phyloP scores from a whole-genome alignment of 2,113 vertebrate genomes.

The Pipra filicauda region DNA sequence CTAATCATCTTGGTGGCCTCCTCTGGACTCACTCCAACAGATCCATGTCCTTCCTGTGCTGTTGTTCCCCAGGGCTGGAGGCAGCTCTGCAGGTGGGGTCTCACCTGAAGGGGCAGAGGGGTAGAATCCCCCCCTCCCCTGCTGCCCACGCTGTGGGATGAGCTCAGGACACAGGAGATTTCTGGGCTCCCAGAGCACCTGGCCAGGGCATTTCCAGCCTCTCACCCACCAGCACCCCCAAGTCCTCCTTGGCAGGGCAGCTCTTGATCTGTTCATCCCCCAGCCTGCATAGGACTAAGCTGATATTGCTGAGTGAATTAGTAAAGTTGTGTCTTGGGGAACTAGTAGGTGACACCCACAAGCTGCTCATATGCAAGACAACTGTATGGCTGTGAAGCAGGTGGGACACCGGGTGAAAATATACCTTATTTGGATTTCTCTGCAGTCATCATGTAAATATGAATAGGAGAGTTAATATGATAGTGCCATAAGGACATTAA shows the following conservation, averaged over 20 bases:
- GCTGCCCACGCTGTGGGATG: accelerated
- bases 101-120: background rate
- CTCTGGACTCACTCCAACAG: background rate
- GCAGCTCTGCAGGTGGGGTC: background rate
- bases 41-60: accelerated
- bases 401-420: background rate
- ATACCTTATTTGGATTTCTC: background rate
- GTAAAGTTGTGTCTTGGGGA: background rate
- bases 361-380: background rate
- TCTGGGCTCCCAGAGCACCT: background rate
- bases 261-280: background rate
- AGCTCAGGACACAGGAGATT: accelerated
- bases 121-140: background rate
- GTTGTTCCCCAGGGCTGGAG: background rate
- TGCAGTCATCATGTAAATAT: background rate
- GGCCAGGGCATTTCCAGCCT: background rate
- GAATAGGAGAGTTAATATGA: background rate
- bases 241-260: background rate
- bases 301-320: background rate
- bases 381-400: background rate
- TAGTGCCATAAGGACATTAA: conserved; percentile 12
- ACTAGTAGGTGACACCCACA: background rate
- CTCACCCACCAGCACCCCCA: background rate
- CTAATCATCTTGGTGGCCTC: background rate
- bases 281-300: background rate